phyloP scores from a whole-genome alignment of 2,888 invertebrate species.

The Erannis defoliaria region DNA sequence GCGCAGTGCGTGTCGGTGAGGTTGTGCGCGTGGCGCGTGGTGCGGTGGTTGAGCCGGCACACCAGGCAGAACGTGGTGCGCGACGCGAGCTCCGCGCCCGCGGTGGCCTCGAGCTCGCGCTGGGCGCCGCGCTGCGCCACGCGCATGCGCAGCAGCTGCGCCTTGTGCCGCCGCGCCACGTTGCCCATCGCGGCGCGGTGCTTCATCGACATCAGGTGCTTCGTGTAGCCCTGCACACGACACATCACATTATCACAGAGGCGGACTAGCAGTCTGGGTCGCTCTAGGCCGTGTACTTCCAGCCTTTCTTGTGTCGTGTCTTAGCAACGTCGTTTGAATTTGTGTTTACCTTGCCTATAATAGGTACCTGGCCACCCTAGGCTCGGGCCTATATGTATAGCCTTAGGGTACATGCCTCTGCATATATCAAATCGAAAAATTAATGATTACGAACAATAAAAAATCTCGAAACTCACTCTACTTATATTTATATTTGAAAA shows the following conservation, averaged over 20 bases:
- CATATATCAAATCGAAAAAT: too few relatives aligned
- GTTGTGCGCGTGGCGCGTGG: conserved; percentile 92
- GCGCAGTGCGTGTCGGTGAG: conserved; percentile 93
- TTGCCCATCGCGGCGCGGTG: conserved; percentile 92
- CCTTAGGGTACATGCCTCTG: too few relatives aligned
- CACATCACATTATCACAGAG: not conserved
- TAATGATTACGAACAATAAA: too few relatives aligned
- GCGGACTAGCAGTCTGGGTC: too few relatives aligned
- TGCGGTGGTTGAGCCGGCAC: conserved; percentile 92
- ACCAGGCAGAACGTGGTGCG: conserved; percentile 90
- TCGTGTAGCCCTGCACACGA: conserved; percentile 88
- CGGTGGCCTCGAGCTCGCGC: conserved; percentile 91
- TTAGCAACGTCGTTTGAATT: too few relatives aligned
- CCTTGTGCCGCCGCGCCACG: conserved; percentile 91
- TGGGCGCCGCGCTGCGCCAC: conserved; percentile 93
- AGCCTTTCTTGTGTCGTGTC: too few relatives aligned
- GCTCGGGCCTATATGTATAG: too few relatives aligned
- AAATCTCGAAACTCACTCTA: too few relatives aligned
- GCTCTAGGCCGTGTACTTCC: too few relatives aligned
- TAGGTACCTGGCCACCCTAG: too few relatives aligned
- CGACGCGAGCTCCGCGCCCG: conserved; percentile 86
- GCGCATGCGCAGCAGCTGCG: conserved; percentile 92
- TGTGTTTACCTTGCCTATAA: too few relatives aligned
- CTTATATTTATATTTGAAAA: too few relatives aligned
- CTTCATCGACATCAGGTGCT: conserved; percentile 90